These are phyloP conservation scores for Scaptomyza polygonia DNA, from an alignment of 2,888 invertebrate species.

Conservation along the genomic window DNA sequence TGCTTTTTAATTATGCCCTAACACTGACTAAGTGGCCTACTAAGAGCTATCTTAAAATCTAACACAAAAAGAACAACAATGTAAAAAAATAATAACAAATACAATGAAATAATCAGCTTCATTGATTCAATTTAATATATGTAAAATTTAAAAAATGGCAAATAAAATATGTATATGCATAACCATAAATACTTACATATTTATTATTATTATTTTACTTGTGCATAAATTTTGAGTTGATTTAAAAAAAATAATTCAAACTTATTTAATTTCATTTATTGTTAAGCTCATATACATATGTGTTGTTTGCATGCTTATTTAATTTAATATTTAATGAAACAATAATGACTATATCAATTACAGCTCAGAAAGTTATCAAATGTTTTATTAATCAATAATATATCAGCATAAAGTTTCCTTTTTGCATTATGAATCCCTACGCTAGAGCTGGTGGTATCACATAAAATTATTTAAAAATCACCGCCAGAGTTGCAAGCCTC, in stretches of 20 bases:
- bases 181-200: too few species aligned
- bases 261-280: neutral
- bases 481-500: conserved; percentile 23
- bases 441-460: conserved; percentile 42
- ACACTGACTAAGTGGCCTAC: conserved; percentile 53
- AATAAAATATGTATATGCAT: too few species aligned
- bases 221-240: too few species aligned
- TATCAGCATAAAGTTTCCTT: conserved; percentile 35
- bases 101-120: conserved; percentile 19
- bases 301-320: neutral
- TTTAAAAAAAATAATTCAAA: too few species aligned
- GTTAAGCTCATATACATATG: too few species aligned
- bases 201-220: too few species aligned
- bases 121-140: neutral
- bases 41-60: conserved; percentile 42
- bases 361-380: conserved; percentile 4
- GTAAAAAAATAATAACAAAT: conserved; percentile 20
- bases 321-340: neutral
- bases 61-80: conserved; percentile 22
- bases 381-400: conserved; percentile 58
- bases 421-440: conserved; percentile 40
- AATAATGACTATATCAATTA: conserved; percentile 15
- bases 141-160: too few species aligned
- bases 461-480: conserved; percentile 47
- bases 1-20: conserved; percentile 67